Conservation (phyloP, 2,888 invertebrate species). For the Drosophila suboccidentalis region DNA sequence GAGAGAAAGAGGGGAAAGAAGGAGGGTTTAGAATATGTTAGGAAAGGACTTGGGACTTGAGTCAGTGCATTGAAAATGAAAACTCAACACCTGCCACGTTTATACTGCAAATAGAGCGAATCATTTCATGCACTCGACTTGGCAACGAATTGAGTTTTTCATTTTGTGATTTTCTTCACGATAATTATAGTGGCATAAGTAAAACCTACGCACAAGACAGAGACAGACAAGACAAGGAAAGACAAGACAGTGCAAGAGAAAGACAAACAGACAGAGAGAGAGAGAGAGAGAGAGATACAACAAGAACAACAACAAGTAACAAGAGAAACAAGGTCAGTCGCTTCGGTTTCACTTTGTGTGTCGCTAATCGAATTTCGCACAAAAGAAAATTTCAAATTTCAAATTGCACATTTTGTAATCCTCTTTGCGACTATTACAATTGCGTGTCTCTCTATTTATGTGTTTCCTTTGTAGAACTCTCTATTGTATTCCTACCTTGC, state of each 20-base stretch:
- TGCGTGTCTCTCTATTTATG: slow-evolving; percentile 15
- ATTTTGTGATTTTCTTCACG: slow-evolving; percentile 7
- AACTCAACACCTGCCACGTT: slow-evolving; percentile 53
- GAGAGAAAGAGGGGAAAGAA: background rate
- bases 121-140: slow-evolving; percentile 59
- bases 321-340: slow-evolving; percentile 5
- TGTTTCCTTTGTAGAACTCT: slow-evolving; percentile 9
- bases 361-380: slow-evolving; percentile 22
- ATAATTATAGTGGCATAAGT: slow-evolving; percentile 23
- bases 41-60: slow-evolving; percentile 2
- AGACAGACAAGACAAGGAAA: background rate
- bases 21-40: background rate
- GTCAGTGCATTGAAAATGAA: slow-evolving; percentile 37
- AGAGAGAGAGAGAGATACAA: background rate
- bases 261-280: background rate
- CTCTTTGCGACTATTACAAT: slow-evolving; percentile 14
- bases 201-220: slow-evolving; percentile 9
- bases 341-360: slow-evolving; percentile 16
- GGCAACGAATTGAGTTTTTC: slow-evolving; percentile 16
- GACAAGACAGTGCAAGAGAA: background rate
- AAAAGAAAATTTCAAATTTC: slow-evolving; percentile 21
- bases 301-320: background rate
- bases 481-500: slow-evolving; percentile 1
- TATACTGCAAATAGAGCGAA: slow-evolving; percentile 54
- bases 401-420: slow-evolving; percentile 27